Base-by-base conservation (phyloP, 2,113 vertebrate species). In the Dicrurus megarhynchus region DNA sequence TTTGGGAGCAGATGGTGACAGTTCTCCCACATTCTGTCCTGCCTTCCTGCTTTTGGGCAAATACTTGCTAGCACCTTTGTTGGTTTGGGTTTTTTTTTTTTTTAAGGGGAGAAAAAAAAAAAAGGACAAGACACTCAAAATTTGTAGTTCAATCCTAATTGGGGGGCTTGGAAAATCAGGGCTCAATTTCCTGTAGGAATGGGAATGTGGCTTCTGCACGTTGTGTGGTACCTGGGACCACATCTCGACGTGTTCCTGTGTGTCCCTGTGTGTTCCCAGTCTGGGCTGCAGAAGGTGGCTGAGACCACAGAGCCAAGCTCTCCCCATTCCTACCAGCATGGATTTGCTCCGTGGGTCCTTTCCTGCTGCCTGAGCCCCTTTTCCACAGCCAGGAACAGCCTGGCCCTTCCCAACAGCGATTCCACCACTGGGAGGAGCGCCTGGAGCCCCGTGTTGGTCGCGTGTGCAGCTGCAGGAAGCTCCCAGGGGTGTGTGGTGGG, bases 171-270 rank as follows among this genome's bases (percentile, higher is more conserved):
- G 56, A 49, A 87, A 81, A 55, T 37, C 63, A 12, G 19, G 46
- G 42, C 44, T 79, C 2, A 4, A 0, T 53, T 46, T 53, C 5
- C 20, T 10, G 21, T 19, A 3, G 4, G n/a, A 69, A 24, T 7
- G 20, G 42, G 37, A 46, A n/a, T 33, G 82, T 4, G 20, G 63
- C 78, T 87, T 33, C 64, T 76, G 42, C 35, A 37, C 11, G 0
- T 37, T 27, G 27, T 19, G 73, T 60, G 47, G 35, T 50, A 18
- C 41, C 46, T 55, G 73, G 87, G 78, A 69, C 82, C 85, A 52
- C 39, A 4, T 42, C 93, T 61, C 0, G 0, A 32, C 16, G 0
- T 0, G 10, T 44, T 85, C n/a, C 46, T 28, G 22, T 24, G 46
- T 50, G n/a, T 47, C 77, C 12, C 0, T 7, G 16, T 19, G 46